A percentile compares a stretch with the other conserved stretches of the same genome.
These are phyloP conservation scores for Melanotaenia trifasciata DNA, from an alignment of 2,797 vertebrate species.

Conservation along the genomic window DNA sequence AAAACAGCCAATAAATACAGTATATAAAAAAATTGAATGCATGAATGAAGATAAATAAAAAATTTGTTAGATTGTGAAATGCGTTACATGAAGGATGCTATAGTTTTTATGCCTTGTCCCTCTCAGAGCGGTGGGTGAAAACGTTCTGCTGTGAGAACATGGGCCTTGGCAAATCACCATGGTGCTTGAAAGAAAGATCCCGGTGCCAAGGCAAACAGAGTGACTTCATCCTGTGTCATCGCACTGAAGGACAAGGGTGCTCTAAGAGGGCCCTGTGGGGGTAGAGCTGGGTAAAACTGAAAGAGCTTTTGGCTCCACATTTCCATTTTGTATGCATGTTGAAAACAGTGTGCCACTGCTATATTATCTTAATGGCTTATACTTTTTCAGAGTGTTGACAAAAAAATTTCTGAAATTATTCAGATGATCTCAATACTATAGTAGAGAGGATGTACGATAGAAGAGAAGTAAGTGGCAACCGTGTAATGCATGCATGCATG, in stretches of 20 bases:
- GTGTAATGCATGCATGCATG: slow-evolving; percentile 10
- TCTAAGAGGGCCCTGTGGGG: slow-evolving; percentile 33
- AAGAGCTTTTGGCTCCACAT: slow-evolving; percentile 31
- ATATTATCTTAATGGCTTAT: background rate
- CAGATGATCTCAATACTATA: background rate
- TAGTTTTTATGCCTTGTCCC: slow-evolving; percentile 48
- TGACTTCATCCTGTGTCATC: slow-evolving; percentile 77
- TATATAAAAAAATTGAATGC: no score
- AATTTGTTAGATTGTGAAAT: background rate
- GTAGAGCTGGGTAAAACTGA: slow-evolving; percentile 1
- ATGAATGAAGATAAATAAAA: background rate
- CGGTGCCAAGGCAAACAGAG: slow-evolving; percentile 63
- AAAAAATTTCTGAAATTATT: background rate
- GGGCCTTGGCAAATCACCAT: slow-evolving; percentile 54
- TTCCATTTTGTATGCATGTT: background rate
- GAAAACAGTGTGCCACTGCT: background rate
- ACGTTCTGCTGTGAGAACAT: slow-evolving; percentile 55
- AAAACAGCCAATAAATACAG: no score
- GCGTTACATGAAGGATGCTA: background rate
- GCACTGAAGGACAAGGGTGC: slow-evolving; percentile 59
- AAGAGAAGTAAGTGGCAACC: slow-evolving; percentile 13
- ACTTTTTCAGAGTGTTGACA: background rate
- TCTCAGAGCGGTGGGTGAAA: slow-evolving; percentile 40
- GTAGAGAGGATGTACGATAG: background rate
- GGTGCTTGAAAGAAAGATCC: slow-evolving; percentile 43